Evolutionary conservation across 2,113 vertebrate species (phyloP).

Genomic region (Tyto alba): DNA sequence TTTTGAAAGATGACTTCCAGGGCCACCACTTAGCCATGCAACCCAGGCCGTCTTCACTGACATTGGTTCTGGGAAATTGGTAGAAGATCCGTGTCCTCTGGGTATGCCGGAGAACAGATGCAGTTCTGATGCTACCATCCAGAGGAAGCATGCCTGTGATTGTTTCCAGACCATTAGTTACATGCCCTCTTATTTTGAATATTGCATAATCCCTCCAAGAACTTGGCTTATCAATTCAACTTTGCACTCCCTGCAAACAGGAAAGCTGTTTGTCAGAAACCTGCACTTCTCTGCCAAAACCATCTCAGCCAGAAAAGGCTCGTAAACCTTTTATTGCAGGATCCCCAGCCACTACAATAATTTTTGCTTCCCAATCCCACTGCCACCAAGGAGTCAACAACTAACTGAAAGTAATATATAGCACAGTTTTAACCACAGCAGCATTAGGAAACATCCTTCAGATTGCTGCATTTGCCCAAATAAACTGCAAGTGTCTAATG

Average conservation of each 20-base stretch:
- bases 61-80: not conserved
- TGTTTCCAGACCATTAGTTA: slow-evolving; percentile 8
- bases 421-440: not conserved
- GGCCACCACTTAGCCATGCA: not conserved
- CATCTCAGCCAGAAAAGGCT: not conserved
- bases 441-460: not conserved
- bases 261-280: slow-evolving; percentile 43
- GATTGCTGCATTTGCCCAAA: not conserved
- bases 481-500: not conserved
- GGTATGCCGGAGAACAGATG: not conserved
- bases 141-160: not conserved
- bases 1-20: not conserved
- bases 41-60: not conserved
- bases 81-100: not conserved
- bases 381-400: not conserved
- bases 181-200: not conserved
- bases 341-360: not conserved
- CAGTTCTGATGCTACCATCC: not conserved
- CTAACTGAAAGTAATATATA: not conserved
- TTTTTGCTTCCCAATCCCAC: not conserved
- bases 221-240: slow-evolving; percentile 56
- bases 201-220: slow-evolving; percentile 29
- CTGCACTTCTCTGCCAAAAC: slow-evolving; percentile 22
- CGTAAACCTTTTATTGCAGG: slow-evolving; percentile 39
- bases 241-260: slow-evolving; percentile 50